phyloP scores from a whole-genome alignment of 2,113 vertebrate species.

The Halcyon senegalensis region DNA sequence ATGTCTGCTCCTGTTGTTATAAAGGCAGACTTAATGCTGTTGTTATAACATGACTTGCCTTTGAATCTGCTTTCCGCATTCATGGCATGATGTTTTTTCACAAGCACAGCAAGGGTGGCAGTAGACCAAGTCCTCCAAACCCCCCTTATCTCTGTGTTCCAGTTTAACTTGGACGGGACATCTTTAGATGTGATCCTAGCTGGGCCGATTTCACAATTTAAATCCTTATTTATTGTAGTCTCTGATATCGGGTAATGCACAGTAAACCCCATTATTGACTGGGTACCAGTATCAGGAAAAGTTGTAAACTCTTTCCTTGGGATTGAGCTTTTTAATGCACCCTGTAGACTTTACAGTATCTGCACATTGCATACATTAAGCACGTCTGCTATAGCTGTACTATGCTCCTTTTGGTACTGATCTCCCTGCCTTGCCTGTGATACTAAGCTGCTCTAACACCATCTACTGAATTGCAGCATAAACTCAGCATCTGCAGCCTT shows the following conservation, averaged over 20 bases:
- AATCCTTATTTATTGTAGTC: not conserved
- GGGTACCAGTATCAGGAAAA: not conserved
- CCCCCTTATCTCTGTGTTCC: not conserved
- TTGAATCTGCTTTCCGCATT: not conserved
- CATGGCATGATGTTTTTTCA: not conserved
- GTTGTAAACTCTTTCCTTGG: not conserved
- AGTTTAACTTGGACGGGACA: not conserved
- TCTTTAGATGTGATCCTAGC: not conserved
- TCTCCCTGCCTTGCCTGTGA: not conserved
- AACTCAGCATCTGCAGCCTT: not conserved
- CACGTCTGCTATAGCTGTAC: accelerated
- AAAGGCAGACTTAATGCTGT: not conserved
- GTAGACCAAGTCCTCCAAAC: not conserved
- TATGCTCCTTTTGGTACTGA: not conserved
- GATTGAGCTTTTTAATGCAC: not conserved
- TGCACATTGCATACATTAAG: not conserved
- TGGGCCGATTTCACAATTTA: not conserved
- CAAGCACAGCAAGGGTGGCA: not conserved
- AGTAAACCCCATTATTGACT: not conserved
- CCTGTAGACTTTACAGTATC: not conserved
- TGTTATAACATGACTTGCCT: accelerated
- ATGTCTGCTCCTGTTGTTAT: accelerated
- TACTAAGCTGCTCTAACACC: not conserved
- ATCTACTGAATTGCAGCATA: not conserved
- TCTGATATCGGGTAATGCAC: accelerated